Percentiles rank a stretch among this genome's conserved stretches.
Evolutionary conservation across 1,140 invertebrate species (phyloP).

Genomic region (Bilobella aurantiaca): DNA sequence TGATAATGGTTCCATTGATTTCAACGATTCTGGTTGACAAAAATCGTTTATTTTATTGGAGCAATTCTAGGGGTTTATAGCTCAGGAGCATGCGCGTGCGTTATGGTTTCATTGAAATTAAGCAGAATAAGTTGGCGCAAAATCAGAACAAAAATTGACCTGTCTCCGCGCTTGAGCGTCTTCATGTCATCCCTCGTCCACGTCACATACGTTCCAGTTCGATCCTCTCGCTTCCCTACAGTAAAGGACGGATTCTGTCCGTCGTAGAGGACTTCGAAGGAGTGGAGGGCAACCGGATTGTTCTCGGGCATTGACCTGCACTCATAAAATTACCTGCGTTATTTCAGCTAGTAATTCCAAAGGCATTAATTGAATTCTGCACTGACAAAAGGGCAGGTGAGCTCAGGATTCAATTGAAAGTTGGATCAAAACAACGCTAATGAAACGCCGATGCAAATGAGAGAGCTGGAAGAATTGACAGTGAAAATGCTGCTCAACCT

Average conservation of each 20-base stretch:
- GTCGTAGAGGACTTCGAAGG: conserved; percentile 55
- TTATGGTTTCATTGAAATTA: too few species aligned
- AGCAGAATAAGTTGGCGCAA: too few species aligned
- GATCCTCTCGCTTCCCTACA: conserved; percentile 48
- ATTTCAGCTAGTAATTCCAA: background rate
- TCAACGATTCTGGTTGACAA: conserved; percentile 57
- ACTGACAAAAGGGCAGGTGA: too few species aligned
- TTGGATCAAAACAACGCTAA: too few species aligned
- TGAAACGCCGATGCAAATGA: too few species aligned
- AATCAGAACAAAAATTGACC: conserved; percentile 48
- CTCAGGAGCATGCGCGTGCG: too few species aligned
- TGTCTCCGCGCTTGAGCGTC: conserved; percentile 58
- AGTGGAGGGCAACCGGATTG: conserved; percentile 47
- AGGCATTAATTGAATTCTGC: background rate
- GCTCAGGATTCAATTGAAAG: too few species aligned
- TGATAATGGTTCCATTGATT: conserved; percentile 66
- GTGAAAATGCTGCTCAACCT: too few species aligned
- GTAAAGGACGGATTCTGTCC: conserved; percentile 52
- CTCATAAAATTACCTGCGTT: background rate
- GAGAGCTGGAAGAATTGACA: too few species aligned
- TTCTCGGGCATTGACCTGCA: conserved; percentile 35
- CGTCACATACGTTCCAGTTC: conserved; percentile 55
- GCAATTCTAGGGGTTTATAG: too few species aligned
- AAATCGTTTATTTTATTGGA: too few species aligned
- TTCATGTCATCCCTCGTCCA: conserved; percentile 65